Percentiles rank a stretch among this genome's conserved stretches.
Conservation (phyloP, 2,888 invertebrate genomes). For the Leptinotarsa rubiginosa region DNA sequence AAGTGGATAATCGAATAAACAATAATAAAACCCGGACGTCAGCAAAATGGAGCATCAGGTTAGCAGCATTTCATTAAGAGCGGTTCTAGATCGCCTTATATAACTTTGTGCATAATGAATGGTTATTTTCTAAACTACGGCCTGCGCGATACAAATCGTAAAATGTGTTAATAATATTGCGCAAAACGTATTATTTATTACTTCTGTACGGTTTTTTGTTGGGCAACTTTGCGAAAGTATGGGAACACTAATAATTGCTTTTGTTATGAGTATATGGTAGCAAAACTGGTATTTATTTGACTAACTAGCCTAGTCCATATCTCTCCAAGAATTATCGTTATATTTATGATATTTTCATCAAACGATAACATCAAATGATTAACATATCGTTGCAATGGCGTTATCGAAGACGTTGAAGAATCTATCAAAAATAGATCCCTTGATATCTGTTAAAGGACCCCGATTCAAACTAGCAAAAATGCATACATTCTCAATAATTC, state of each 20-base stretch:
- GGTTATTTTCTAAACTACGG: constrained; percentile 1
- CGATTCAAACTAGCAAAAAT: too few relatives aligned
- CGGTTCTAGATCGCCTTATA: constrained; percentile 11
- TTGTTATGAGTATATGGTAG: neutral
- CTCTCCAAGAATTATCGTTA: too few relatives aligned
- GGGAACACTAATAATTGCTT: constrained; percentile 9
- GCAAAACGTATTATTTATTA: constrained; percentile 13
- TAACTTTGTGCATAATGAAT: constrained; percentile 12
- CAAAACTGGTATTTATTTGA: too few relatives aligned
- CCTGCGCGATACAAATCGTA: neutral
- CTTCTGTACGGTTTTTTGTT: neutral
- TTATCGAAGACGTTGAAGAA: too few relatives aligned
- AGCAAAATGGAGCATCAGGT: constrained; percentile 32
- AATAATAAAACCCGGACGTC: constrained; percentile 39
- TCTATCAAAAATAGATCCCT: too few relatives aligned
- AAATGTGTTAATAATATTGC: constrained; percentile 15
- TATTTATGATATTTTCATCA: too few relatives aligned
- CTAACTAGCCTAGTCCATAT: too few relatives aligned
- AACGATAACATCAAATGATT: too few relatives aligned
- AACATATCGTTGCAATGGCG: too few relatives aligned
- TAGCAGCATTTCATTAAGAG: constrained; percentile 11
- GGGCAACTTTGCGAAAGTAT: constrained; percentile 13
- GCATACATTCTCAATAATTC: too few relatives aligned
- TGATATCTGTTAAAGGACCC: too few relatives aligned
- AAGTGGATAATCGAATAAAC: constrained; percentile 36